Base-by-base conservation (phyloP, 1,140 invertebrate species). In the Hestina assimilis region DNA sequence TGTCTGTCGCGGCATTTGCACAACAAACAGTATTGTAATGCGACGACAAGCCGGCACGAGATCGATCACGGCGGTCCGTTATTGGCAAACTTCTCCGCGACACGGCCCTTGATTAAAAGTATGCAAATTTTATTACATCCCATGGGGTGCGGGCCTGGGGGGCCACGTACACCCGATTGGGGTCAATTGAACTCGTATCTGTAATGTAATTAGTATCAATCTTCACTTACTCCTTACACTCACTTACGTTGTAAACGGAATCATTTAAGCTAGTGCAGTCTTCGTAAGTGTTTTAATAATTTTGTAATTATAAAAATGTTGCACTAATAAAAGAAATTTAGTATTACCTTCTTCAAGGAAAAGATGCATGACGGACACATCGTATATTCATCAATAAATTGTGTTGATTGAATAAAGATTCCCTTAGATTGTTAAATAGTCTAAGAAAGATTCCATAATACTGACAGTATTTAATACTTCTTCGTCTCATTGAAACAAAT, bases 101-200 rank as follows among this genome's bases (percentile, higher is more conserved):
- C 89, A 89, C 75, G 84, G 77, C 72, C 86, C 86, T 89, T 89
- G 89, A 89, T 89, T 89, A 89, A 89, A 89, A 89, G 86, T 89
- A 89, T 89, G 89, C 89, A 89, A 89, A 89, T 89, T 89, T 89
- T 89, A 89, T 89, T 89, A 89, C 80, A 80, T 84, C 76, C 78
- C 74, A 75, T 70, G 63, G 75, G 77, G 79, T 64, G 73, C 69
- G 69, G 66, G 59, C 70, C 65, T 57, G 41, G 72, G 73, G 72
- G 68, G 59, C 72, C 54, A 72, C 61, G 63, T 74, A 72, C 66
- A 69, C 69, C 56, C 68, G 60, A 72, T 72, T 66, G 68, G 71
- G 76, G 71, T 78, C 70, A 75, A 71, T 69, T 78, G 66, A 72
- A 77, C 74, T 66, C 64, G 64, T 75, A 69, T 75, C 67, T 75